Evolutionary conservation across 1,140 invertebrate species (phyloP), one percentile per base, ranked within the genome.

Genomic region (Venustaconcha ellipsiformis): DNA sequence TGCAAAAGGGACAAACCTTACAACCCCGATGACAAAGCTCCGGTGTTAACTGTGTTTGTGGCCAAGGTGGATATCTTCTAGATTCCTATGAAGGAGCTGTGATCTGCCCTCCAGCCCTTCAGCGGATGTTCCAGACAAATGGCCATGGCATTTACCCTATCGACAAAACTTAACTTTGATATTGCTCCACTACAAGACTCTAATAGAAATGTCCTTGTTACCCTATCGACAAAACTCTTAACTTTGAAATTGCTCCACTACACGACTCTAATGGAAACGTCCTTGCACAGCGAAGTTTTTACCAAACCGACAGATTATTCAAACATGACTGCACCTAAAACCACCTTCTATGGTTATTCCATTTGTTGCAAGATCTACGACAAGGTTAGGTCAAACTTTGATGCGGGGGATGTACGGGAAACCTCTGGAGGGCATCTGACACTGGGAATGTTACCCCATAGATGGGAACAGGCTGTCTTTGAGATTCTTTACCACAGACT

Each of bases 321-420:
- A 56, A 17, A 11, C 23, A 69, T 55, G 37, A 55, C 18, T 69
- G 37, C 48, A 69, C 48, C 26, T 69, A 55, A 17, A 26, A 69
- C 26, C n/a, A 69, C 26, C 14, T 48, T 11, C 37, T 11, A 8
- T 6, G 37, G 37, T 8, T 48, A 48, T 11, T 0, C 37, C 11
- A 48, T 48, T 11, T 6, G 11, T 48, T 48, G 37, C 37, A 69
- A 69, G 67, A 26, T 56, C 23, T 69, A 56, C 37, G 48, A 69
- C 67, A 69, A 69, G 55, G 67, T 69, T 8, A 6, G 55, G 37
- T 69, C 67, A 55, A 56, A 57, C 48, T 68, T 68, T 48, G 67
- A 68, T 15, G 67, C 57, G 30, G 37, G 64, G 0, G 18, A 66
- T 5, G 11, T 66, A 20, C 1, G 64, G n/a, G 15, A 66, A 30